These are phyloP conservation scores for Chloroceryle inda DNA, from an alignment of 2,797 vertebrate species.

Conservation along the genomic window DNA sequence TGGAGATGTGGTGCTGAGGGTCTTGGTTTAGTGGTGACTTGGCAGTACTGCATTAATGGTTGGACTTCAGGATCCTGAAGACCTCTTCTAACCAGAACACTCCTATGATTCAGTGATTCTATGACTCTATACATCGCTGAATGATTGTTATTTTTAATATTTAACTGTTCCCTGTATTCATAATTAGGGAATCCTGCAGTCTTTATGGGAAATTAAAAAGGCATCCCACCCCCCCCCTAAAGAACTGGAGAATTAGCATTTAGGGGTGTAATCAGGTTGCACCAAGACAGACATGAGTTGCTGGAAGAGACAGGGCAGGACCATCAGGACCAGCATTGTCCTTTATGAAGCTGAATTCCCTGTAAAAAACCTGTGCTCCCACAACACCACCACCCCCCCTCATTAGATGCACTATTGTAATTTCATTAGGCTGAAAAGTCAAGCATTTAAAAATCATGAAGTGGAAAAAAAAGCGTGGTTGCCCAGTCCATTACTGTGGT, in stretches of 20 bases:
- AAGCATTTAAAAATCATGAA: background rate
- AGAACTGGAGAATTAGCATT: background rate
- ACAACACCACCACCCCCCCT: rapidly evolving
- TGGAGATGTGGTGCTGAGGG: background rate
- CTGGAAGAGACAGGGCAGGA: background rate
- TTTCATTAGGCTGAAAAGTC: background rate
- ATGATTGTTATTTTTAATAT: background rate
- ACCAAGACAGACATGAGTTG: background rate
- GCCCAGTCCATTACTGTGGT: background rate
- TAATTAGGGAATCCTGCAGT: background rate
- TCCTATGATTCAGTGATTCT: background rate
- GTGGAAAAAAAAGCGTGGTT: background rate
- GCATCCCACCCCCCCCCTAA: background rate
- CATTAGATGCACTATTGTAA: background rate
- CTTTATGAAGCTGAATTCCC: background rate
- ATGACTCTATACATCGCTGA: background rate
- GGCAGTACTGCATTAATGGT: background rate
- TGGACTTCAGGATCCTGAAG: background rate
- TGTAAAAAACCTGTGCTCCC: background rate
- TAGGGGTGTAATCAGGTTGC: rapidly evolving
- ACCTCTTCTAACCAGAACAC: background rate
- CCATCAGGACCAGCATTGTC: rapidly evolving
- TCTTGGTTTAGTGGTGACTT: background rate
- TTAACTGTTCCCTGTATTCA: background rate
- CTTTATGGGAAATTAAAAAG: background rate